Base-by-base conservation (phyloP, 35 echinoderm and acorn worm genomes). In the Apostichopus japonicus region DNA sequence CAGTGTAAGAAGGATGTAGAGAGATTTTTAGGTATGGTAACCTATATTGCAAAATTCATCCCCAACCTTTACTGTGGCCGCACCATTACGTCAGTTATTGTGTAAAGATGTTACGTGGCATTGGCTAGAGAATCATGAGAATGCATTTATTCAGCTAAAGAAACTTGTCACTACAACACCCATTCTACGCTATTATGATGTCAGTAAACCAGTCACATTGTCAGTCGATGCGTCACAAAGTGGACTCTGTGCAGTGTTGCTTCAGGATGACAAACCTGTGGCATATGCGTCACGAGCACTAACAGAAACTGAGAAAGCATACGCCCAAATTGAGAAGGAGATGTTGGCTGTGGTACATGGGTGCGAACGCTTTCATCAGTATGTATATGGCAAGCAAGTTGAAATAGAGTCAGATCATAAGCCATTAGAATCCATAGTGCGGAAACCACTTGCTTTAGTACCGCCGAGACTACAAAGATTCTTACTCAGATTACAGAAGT, bases 271-370 rank as follows among this genome's bases (percentile, higher is more conserved):
- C 10, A 15, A 19, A n/a, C 92, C 92, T 6, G 79, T 93, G 57
- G 92, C 62, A 22, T 86, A 84, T 52, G 65, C 92, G 3, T 93
- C 79, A 10, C 61, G 67, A 86, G 88, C 65, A 53, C 13, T 93
- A 56, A 73, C 56, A n/a, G 14, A 63, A n/a, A 86, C 52, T 23
- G 23, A 86, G 67, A 23, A 71, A 16, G 22, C 55, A 53, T 93
- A 86, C 63, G 92, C 88, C 10, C 88, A 90, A 75, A 93, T 88
- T 17, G 93, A 94, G 51, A 94, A 94, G 57, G 77, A 90, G 65
- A 59, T 90, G 72, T 53, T 90, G 33, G 92, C 72, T 6, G 87
- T 94, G 55, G 86, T 94, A 5, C 75, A 76, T 24, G 86, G 24
- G 15, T 94, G 92, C 51, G 52, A 87, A 84, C 63, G 22, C 54